Conservation (phyloP, 2,797 vertebrate species). For the Cynopterus sphinx region DNA sequence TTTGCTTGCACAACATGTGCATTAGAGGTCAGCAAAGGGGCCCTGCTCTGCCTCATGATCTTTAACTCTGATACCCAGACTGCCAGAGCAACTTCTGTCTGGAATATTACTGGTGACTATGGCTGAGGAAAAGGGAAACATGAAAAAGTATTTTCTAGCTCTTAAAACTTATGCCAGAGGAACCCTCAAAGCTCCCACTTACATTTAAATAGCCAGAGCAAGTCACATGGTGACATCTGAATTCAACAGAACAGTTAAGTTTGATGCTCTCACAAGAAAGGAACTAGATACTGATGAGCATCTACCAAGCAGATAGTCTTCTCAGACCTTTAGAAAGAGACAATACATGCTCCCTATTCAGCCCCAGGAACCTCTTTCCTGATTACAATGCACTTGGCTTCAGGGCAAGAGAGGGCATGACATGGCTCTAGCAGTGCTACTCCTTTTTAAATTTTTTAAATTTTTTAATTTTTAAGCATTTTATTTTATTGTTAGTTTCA, state of each 20-base stretch:
- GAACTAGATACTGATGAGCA: neutral
- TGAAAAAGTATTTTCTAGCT: neutral
- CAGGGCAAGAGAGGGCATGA: neutral
- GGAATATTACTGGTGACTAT: neutral
- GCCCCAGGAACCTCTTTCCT: neutral
- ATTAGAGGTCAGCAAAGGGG: neutral
- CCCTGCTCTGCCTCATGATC: neutral
- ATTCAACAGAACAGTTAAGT: neutral
- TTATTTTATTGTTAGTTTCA: too few species aligned
- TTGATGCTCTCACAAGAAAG: neutral
- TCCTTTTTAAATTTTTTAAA: too few species aligned
- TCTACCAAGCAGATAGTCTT: neutral
- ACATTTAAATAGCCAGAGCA: neutral
- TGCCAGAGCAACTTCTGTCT: neutral
- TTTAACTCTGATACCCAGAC: neutral
- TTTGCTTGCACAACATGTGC: neutral
- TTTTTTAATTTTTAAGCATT: too few species aligned
- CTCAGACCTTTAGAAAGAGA: neutral
- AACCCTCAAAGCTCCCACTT: neutral
- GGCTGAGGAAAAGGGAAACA: neutral
- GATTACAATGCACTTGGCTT: neutral
- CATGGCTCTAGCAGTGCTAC: neutral
- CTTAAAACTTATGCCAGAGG: neutral
- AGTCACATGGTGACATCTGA: neutral
- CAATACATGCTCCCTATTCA: neutral